Conservation (phyloP, 2,888 invertebrate species). For the Boloria selene region DNA sequence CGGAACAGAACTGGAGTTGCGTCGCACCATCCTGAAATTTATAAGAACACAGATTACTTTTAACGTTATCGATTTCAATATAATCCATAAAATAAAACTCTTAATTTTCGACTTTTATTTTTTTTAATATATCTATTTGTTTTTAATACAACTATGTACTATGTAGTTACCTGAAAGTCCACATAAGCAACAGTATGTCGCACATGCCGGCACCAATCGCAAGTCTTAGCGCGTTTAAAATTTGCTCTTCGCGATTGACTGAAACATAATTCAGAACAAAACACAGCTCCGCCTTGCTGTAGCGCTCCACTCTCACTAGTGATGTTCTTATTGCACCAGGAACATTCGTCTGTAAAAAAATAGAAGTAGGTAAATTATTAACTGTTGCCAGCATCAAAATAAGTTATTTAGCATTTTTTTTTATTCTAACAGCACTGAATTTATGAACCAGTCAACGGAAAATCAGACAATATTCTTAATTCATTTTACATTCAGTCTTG, state of each 20-base stretch:
- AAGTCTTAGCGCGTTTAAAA: constrained; percentile 95
- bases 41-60: not conserved
- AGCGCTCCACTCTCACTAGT: constrained; percentile 79
- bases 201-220: constrained; percentile 96
- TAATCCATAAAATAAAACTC: too few species aligned
- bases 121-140: too few species aligned
- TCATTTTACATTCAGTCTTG: too few species aligned
- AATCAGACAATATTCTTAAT: not conserved
- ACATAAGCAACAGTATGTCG: constrained; percentile 95
- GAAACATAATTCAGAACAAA: constrained; percentile 95
- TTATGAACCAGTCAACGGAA: too few species aligned
- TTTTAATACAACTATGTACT: not conserved
- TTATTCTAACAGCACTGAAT: too few species aligned
- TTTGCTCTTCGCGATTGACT: constrained; percentile 93
- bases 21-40: constrained; percentile 90
- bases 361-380: not conserved
- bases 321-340: constrained; percentile 88
- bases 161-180: constrained; percentile 87
- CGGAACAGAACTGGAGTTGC: constrained; percentile 94
- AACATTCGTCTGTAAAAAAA: constrained; percentile 81
- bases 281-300: constrained; percentile 81
- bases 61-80: not conserved
- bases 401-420: too few species aligned
- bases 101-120: too few species aligned
- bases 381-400: too few species aligned